These are phyloP conservation scores for Sternarchorhynchus goeldii DNA, from an alignment of 2,797 vertebrate species.

Conservation along the genomic window DNA sequence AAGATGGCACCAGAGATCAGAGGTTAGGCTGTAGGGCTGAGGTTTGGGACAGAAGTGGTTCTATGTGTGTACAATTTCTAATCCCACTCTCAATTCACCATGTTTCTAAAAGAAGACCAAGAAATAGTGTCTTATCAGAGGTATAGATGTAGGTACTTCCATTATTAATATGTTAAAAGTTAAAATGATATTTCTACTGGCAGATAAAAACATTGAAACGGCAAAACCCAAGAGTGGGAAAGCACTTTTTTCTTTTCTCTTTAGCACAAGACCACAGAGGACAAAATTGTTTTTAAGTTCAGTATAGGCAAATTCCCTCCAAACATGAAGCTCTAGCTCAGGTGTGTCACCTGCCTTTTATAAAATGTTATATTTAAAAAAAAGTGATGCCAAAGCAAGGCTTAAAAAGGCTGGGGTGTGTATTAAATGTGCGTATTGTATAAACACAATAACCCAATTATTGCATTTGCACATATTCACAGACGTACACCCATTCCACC, in stretches of 20 bases:
- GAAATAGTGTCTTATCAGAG: background rate
- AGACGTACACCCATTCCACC: slow-evolving; percentile 39
- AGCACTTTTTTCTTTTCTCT: slow-evolving; percentile 1
- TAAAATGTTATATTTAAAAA: background rate
- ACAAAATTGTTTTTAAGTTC: background rate
- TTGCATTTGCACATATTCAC: slow-evolving; percentile 49
- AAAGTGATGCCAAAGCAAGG: slow-evolving; percentile 38
- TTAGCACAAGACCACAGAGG: background rate
- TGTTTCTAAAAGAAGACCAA: background rate
- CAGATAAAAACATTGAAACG: slow-evolving; percentile 4
- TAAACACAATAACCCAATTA: slow-evolving; percentile 53
- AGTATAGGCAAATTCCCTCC: background rate
- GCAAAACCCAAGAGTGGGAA: background rate
- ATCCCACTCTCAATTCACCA: background rate
- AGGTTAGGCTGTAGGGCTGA: slow-evolving; percentile 45
- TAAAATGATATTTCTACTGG: slow-evolving; percentile 25
- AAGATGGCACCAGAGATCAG: slow-evolving; percentile 55
- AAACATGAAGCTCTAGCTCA: background rate
- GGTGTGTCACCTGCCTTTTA: background rate
- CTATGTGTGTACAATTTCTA: slow-evolving; percentile 3
- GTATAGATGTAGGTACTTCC: background rate
- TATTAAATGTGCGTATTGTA: slow-evolving; percentile 25
- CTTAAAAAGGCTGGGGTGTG: slow-evolving; percentile 17
- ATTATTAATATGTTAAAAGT: slow-evolving; percentile 12
- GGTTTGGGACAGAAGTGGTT: slow-evolving; percentile 24